A percentile compares a stretch with the other conserved stretches of the same genome.
These are phyloP conservation scores for Aporophyla lueneburgensis DNA, from an alignment of 2,888 invertebrate genomes.

Conservation along the genomic window DNA sequence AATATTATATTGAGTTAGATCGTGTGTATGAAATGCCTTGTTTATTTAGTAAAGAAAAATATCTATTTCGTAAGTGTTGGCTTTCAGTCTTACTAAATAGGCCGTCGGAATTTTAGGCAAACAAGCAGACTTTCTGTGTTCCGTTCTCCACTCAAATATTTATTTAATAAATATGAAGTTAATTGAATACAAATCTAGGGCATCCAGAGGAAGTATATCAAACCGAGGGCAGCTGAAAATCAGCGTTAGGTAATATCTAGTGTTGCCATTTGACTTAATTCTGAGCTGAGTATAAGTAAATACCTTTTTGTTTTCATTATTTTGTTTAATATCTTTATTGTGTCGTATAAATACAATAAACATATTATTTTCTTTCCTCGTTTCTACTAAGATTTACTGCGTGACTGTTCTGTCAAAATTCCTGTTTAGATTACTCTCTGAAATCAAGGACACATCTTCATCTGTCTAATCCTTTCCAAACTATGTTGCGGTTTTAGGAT, in stretches of 20 bases:
- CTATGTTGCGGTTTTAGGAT: neutral
- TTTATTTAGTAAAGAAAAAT: neutral
- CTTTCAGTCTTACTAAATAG: too few relatives aligned
- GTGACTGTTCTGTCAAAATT: neutral
- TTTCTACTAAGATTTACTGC: neutral
- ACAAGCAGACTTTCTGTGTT: neutral
- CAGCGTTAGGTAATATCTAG: neutral
- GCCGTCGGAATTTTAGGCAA: neutral
- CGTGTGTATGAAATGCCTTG: rapidly evolving
- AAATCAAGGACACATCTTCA: neutral
- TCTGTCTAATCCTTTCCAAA: neutral
- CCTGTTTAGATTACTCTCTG: neutral
- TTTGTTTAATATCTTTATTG: neutral
- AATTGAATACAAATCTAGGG: neutral
- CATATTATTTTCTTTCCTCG: neutral
- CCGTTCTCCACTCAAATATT: neutral
- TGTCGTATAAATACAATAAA: too few relatives aligned
- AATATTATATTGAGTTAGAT: neutral
- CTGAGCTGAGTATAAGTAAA: too few relatives aligned
- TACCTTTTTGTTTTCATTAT: too few relatives aligned
- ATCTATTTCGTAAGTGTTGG: neutral
- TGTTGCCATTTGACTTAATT: neutral
- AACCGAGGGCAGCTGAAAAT: neutral
- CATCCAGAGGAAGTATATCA: neutral
- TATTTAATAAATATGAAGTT: neutral